Percentiles rank a stretch among this genome's conserved stretches.
Evolutionary conservation across 2,113 vertebrate species (phyloP).

Genomic region (Rhinoptilus africanus): DNA sequence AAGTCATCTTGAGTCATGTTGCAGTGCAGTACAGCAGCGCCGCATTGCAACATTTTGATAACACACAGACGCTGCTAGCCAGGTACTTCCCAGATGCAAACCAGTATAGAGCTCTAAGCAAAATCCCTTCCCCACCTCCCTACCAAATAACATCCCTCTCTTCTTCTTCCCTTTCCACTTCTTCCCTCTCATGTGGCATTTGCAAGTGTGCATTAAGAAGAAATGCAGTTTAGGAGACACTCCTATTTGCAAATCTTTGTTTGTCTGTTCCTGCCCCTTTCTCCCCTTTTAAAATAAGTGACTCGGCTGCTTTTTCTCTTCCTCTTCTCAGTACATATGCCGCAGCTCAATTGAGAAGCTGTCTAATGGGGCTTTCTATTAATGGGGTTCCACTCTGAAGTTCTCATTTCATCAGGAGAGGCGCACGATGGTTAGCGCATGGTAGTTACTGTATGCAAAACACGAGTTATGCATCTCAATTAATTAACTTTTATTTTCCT

Average conservation of each 20-base stretch:
- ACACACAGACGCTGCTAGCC: background rate
- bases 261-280: background rate
- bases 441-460: constrained; percentile 10
- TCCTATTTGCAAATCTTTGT: background rate
- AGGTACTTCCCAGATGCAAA: background rate
- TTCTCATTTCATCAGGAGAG: background rate
- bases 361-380: background rate
- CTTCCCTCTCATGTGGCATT: background rate
- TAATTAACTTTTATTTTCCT: constrained; percentile 12
- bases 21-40: background rate
- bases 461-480: background rate
- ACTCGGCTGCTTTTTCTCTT: background rate
- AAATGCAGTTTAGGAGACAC: background rate
- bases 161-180: background rate
- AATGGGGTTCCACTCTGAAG: background rate
- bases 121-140: background rate
- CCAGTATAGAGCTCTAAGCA: background rate
- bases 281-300: background rate
- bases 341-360: background rate
- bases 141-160: background rate
- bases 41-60: background rate
- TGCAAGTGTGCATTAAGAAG: background rate
- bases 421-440: background rate
- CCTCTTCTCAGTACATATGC: background rate
- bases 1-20: background rate